These are phyloP conservation scores for Echinarachnius parma DNA, from an alignment of 53 echinoderm and acorn worm species.

Conservation along the genomic window DNA sequence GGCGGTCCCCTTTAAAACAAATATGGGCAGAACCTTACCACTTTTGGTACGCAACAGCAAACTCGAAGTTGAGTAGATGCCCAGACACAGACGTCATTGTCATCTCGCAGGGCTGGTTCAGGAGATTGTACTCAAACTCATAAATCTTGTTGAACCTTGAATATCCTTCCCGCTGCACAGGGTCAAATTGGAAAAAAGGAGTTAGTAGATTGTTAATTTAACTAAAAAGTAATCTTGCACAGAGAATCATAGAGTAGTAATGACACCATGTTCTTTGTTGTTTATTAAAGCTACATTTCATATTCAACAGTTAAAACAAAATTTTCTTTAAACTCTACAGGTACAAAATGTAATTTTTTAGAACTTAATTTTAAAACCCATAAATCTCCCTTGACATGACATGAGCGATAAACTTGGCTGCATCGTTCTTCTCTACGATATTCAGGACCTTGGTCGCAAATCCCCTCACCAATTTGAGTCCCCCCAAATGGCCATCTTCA, in stretches of 20 bases:
- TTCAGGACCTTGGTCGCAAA: constrained; percentile 59
- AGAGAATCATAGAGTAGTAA: no score
- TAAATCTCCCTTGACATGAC: constrained; percentile 81
- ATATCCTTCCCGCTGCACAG: constrained; percentile 82
- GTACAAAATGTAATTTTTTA: no score
- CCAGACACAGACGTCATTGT: constrained; percentile 97
- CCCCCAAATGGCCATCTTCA: no score
- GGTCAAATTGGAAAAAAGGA: no score
- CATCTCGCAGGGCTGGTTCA: constrained; percentile 80
- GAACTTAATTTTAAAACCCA: no score
- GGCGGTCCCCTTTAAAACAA: no score
- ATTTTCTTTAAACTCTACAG: no score
- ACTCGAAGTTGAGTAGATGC: constrained; percentile 89
- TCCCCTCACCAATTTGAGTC: constrained; percentile 71
- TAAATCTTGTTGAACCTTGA: constrained; percentile 97
- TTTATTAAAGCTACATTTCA: no score
- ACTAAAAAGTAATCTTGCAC: no score
- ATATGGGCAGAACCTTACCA: constrained; percentile 60
- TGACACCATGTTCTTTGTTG: no score
- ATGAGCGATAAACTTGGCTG: constrained; percentile 88
- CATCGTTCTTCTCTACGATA: constrained; percentile 97
- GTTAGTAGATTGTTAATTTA: no score
- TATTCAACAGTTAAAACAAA: no score
- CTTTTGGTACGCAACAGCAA: constrained; percentile 77
- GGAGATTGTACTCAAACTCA: constrained; percentile 75